Evolutionary conservation across 2,113 vertebrate genomes (phyloP).

Genomic region (Alces alces): DNA sequence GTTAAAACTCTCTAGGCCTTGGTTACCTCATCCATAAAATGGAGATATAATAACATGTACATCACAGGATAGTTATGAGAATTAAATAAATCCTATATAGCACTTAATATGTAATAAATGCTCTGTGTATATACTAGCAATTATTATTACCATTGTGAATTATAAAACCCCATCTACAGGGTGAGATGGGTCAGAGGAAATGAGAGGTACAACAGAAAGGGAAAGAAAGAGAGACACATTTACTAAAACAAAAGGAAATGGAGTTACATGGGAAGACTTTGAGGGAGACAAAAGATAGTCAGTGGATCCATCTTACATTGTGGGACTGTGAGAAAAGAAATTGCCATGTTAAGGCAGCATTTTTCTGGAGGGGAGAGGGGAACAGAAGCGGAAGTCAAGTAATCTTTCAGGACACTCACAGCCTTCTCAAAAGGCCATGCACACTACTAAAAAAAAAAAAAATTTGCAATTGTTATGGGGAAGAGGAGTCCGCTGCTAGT

Average conservation of each 20-base stretch:
- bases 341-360: neutral
- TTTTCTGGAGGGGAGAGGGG: neutral
- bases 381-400: neutral
- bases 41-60: neutral
- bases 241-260: conserved; percentile 18
- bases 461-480: conserved; percentile 34
- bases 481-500: conserved; percentile 29
- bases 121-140: conserved; percentile 9
- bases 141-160: neutral
- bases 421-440: conserved; percentile 12
- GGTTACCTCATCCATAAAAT: conserved; percentile 8
- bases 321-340: neutral
- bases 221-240: neutral
- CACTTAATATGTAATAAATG: neutral
- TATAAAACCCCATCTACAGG: neutral
- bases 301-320: neutral
- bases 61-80: neutral
- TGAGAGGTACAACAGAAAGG: neutral
- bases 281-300: neutral
- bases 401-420: neutral
- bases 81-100: neutral
- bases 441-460: neutral
- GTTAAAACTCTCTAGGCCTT: conserved; percentile 22
- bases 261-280: neutral
- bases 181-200: neutral